phyloP scores from a whole-genome alignment of 2,888 invertebrate species.

The Clanis bilineata region DNA sequence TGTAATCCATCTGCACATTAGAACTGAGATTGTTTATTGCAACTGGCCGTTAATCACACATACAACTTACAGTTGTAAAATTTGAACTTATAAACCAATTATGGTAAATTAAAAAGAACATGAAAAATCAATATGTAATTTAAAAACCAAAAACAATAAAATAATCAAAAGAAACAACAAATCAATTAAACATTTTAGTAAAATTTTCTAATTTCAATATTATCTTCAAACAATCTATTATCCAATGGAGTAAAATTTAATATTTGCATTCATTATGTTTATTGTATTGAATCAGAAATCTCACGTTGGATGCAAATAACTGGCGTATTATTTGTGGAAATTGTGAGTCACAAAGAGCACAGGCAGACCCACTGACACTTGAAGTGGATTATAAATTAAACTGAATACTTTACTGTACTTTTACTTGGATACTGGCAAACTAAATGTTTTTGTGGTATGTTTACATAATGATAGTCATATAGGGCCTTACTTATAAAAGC shows the following conservation, averaged over 20 bases:
- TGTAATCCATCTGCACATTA: no score
- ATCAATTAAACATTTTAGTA: neutral
- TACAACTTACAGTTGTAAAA: neutral
- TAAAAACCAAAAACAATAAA: conserved; percentile 1
- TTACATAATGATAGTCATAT: no score
- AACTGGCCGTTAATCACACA: neutral
- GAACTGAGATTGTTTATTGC: no score
- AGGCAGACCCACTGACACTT: no score
- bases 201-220: neutral
- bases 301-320: neutral
- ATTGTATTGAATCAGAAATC: neutral
- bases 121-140: conserved; percentile 21
- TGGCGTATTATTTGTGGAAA: neutral
- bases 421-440: no score
- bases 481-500: no score
- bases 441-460: no score
- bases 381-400: no score
- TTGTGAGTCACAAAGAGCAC: neutral
- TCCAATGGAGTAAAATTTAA: neutral
- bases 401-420: no score
- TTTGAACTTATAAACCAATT: neutral
- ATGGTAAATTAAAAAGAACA: neutral
- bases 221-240: neutral
- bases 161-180: conserved; percentile 12
- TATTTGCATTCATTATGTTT: neutral